Conservation (phyloP, 2,113 vertebrate species). For the Myanophis thanlyinensis region DNA sequence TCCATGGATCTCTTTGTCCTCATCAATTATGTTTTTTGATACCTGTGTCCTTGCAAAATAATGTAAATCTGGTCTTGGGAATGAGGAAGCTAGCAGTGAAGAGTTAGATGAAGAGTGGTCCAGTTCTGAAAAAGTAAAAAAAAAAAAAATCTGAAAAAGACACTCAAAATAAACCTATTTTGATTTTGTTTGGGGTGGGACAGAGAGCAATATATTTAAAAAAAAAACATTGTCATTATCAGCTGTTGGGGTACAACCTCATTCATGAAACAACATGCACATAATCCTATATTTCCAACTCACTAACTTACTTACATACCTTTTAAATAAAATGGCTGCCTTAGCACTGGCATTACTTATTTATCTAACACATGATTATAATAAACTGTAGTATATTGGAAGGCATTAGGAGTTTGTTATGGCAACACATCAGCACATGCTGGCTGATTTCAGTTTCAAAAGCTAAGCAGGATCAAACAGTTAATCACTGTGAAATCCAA, state of each 20-base stretch:
- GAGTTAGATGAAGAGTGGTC: neutral
- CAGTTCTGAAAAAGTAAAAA: neutral
- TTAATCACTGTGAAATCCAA: neutral
- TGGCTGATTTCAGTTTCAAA: neutral
- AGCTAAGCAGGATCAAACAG: neutral
- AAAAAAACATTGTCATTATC: neutral
- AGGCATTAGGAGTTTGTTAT: neutral
- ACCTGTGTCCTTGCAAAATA: neutral
- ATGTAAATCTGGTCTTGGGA: neutral
- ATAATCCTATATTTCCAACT: neutral
- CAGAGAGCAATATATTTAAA: neutral
- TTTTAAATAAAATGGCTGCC: neutral
- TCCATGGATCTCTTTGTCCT: neutral
- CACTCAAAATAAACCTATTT: neutral
- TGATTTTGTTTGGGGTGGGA: neutral
- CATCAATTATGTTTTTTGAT: neutral
- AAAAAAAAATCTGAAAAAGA: neutral
- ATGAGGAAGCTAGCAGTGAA: neutral
- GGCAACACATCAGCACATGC: neutral
- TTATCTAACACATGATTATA: neutral
- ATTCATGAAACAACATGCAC: neutral
- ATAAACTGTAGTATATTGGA: neutral
- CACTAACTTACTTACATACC: neutral
- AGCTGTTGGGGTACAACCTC: neutral
- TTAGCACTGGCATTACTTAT: neutral